phyloP scores from a whole-genome alignment of 2,888 invertebrate species.

The Boloria euphrosyne region DNA sequence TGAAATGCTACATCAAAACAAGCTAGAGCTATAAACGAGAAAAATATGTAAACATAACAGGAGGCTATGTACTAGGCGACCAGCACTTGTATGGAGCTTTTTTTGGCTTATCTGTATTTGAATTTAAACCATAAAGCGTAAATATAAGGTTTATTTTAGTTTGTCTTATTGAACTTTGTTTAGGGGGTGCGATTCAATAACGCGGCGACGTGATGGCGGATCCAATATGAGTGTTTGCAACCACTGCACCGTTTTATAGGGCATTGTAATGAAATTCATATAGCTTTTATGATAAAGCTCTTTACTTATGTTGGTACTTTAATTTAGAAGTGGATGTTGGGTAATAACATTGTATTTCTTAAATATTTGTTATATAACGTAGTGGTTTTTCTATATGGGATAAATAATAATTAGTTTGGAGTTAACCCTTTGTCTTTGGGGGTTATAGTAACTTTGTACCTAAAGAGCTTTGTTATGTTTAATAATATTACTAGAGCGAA shows the following conservation, averaged over 20 bases:
- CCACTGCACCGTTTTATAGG: slow-evolving; percentile 37
- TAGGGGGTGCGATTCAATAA: slow-evolving; percentile 45
- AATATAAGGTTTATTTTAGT: slow-evolving; percentile 1
- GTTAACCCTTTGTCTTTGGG: too few relatives aligned
- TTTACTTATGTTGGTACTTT: background rate
- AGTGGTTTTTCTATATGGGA: too few relatives aligned
- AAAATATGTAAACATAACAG: slow-evolving; percentile 35
- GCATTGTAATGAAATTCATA: slow-evolving; percentile 23
- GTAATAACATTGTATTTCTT: background rate
- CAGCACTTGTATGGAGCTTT: slow-evolving; percentile 29
- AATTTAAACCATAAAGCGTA: background rate
- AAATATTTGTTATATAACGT: background rate
- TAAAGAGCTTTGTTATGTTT: too few relatives aligned
- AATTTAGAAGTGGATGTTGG: background rate
- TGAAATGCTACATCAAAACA: slow-evolving; percentile 14
- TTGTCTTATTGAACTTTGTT: slow-evolving; percentile 9
- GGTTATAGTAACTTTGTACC: too few relatives aligned
- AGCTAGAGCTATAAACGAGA: slow-evolving; percentile 20
- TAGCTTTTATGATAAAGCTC: slow-evolving; percentile 11
- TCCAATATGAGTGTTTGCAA: slow-evolving; percentile 43
- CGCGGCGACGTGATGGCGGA: slow-evolving; percentile 44
- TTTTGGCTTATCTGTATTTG: background rate
- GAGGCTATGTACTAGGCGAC: slow-evolving; percentile 31
- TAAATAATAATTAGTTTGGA: too few relatives aligned
- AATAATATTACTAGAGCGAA: too few relatives aligned